Percentiles rank a stretch among this genome's conserved stretches.
Conservation (phyloP, 2,888 invertebrate species). For the Spicauda simplicius region DNA sequence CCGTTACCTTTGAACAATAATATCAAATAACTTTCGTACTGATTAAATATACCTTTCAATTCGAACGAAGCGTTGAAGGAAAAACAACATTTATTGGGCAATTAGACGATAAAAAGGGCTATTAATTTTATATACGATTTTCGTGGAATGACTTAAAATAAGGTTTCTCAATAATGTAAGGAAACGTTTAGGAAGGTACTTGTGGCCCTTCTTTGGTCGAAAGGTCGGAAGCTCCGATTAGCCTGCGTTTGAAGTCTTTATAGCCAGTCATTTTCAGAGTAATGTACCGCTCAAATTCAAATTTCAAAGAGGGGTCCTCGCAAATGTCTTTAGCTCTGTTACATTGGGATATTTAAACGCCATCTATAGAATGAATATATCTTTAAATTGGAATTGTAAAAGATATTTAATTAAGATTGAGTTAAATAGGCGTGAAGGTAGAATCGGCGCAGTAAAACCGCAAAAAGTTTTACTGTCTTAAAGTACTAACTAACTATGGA, state of each 20-base stretch:
- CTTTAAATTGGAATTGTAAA: background rate
- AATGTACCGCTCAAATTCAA: constrained; percentile 79
- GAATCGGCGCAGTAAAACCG: too few relatives aligned
- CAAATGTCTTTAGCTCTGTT: constrained; percentile 64
- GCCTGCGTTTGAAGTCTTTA: constrained; percentile 82
- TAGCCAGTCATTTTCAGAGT: constrained; percentile 76
- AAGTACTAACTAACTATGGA: too few relatives aligned
- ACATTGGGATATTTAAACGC: constrained; percentile 56
- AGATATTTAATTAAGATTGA: constrained; percentile 1
- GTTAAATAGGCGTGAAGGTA: too few relatives aligned
- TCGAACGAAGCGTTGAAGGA: constrained; percentile 3
- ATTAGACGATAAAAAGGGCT: constrained; percentile 17
- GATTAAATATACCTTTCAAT: constrained; percentile 1
- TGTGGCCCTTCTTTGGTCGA: constrained; percentile 65
- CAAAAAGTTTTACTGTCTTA: too few relatives aligned
- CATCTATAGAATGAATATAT: constrained; percentile 45
- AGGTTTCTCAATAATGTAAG: constrained; percentile 64
- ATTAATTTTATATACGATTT: constrained; percentile 29
- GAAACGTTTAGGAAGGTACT: constrained; percentile 70
- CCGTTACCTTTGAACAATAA: background rate
- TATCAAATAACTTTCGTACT: background rate
- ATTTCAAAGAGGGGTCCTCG: constrained; percentile 69
- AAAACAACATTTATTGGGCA: constrained; percentile 24
- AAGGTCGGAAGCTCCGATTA: constrained; percentile 83
- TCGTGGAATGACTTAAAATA: constrained; percentile 51